Base-by-base conservation (phyloP, 2,797 vertebrate species). In the Pseudochirops corinnae region DNA sequence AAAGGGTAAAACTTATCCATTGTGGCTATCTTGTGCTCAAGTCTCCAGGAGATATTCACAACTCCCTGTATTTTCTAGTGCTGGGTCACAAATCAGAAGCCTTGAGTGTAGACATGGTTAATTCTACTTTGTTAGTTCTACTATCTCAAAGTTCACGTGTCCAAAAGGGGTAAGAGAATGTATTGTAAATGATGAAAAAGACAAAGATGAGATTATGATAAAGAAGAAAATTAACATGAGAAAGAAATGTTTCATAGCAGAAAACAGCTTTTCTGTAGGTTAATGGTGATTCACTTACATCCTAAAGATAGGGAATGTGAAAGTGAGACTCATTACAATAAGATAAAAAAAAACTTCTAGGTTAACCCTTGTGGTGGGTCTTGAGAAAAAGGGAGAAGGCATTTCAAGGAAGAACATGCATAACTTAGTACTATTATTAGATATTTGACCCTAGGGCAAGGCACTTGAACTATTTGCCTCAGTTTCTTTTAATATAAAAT, bases 21-120 rank as follows among this genome's bases (percentile, higher is more conserved):
- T 92, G 62, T 91, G 90, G 58, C 91, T 96, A 92, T 18, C 91
- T 46, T 33, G 91, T 96, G n/a, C 55, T 82, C 26, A 82, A 11
- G 3, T 67, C 13, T 96, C 56, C 58, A 55, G 52, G 16, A 94
- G 57, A 90, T 18, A 53, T 24, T 39, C 91, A 67, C n/a, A 91
- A 93, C 33, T 93, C 62, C 58, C 93, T 96, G 90, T 96, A 93
- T 74, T 90, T 94, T 95, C 91, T 94, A 9, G 39, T 92, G 94
- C 92, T 14, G 11, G 93, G 91, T 90, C 50, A 94, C 92, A 97
- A 95, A 95, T 95, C 39, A n/a, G n/a, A 82, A 46, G 18, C n/a
- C 67, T n/a, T 67, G 74, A 90, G 96, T 97, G 97, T 97, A 98
- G 97, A 98, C 91, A 62, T 96, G 91, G 92, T 67, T 94, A 92